Conservation (phyloP, 2,888 invertebrate species). For the Sepiola atlantica region DNA sequence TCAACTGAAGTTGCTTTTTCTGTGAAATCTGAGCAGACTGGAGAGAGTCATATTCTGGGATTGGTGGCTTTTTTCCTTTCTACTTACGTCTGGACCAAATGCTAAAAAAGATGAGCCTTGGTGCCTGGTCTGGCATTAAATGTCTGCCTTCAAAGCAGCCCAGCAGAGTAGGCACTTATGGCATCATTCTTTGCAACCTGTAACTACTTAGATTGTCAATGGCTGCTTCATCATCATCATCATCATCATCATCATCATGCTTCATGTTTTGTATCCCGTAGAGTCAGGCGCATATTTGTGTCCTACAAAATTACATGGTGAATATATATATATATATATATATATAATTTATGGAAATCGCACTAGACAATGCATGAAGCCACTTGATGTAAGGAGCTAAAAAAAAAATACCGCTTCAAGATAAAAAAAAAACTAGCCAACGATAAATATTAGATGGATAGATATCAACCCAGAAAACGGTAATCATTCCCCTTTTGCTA, state of each 20-base stretch:
- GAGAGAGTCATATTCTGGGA: conserved; percentile 15
- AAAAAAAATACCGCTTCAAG: too few species aligned
- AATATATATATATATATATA: too few species aligned
- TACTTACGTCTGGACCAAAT: not conserved
- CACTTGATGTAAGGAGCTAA: too few species aligned
- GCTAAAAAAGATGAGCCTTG: not conserved
- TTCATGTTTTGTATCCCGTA: not conserved
- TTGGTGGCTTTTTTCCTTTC: not conserved
- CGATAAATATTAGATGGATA: too few species aligned
- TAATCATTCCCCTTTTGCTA: too few species aligned
- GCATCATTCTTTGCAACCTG: not conserved
- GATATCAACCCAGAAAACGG: too few species aligned
- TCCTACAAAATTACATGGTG: too few species aligned
- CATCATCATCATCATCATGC: not conserved
- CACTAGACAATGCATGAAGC: too few species aligned
- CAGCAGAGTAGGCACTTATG: not conserved
- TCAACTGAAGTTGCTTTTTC: not conserved
- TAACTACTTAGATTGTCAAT: not conserved
- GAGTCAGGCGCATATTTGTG: too few species aligned
- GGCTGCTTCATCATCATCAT: not conserved
- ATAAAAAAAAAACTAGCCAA: too few species aligned
- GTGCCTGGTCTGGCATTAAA: not conserved
- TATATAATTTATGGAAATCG: too few species aligned
- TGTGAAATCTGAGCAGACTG: conserved; percentile 9
- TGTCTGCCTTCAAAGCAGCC: not conserved